A percentile compares a stretch with the other conserved stretches of the same genome.
These are phyloP conservation scores for Ypsolopha scabrella DNA, from an alignment of 2,888 invertebrate species.

Conservation along the genomic window DNA sequence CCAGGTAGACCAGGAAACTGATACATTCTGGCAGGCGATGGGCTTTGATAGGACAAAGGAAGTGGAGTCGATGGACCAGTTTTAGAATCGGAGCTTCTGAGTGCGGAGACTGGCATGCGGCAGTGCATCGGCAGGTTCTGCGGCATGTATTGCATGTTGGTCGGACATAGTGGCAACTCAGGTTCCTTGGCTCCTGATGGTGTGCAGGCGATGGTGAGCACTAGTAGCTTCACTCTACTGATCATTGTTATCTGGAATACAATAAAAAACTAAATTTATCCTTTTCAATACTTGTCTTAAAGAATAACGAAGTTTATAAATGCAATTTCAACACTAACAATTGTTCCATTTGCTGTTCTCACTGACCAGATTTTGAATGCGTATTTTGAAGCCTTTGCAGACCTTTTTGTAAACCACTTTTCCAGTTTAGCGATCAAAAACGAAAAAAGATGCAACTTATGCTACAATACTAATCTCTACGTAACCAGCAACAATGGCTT, in stretches of 20 bases:
- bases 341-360: neutral
- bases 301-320: neutral
- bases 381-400: too few species aligned
- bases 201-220: conserved; percentile 11
- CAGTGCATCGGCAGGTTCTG: conserved; percentile 58
- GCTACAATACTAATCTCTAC: neutral
- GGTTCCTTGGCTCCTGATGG: conserved; percentile 21
- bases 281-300: neutral
- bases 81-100: too few species aligned
- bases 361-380: neutral
- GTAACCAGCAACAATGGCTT: neutral
- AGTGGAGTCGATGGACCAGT: neutral
- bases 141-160: conserved; percentile 41
- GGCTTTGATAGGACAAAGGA: neutral
- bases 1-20: neutral
- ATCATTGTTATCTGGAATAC: conserved; percentile 30
- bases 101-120: conserved; percentile 29
- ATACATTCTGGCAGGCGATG: neutral
- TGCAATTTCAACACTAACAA: neutral
- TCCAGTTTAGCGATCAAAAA: too few species aligned
- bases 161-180: conserved; percentile 48
- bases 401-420: neutral
- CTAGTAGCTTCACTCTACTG: conserved; percentile 11
- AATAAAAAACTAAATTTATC: conserved; percentile 4
- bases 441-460: neutral